Conservation (phyloP, 1,140 invertebrate species). For the Sipha flava region DNA sequence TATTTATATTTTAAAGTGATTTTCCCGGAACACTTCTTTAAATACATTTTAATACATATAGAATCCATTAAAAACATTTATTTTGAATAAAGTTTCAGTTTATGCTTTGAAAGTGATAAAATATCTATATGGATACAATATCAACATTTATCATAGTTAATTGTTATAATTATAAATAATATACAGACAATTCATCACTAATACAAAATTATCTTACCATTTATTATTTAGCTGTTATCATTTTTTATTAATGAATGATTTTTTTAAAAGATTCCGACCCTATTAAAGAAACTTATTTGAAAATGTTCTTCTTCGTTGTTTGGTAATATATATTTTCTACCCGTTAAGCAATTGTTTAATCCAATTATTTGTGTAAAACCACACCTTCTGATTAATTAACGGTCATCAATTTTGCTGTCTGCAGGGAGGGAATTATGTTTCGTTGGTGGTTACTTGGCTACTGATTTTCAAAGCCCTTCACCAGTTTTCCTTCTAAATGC, state of each 20-base stretch:
- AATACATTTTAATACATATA: too few relatives aligned
- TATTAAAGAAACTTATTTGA: not conserved
- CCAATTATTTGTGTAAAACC: constrained; percentile 33
- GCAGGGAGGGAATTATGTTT: not conserved
- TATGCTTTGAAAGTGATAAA: too few relatives aligned
- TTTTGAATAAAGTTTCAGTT: too few relatives aligned
- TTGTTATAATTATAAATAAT: too few relatives aligned
- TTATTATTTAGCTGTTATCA: too few relatives aligned
- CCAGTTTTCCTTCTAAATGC: not conserved
- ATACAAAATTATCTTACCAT: too few relatives aligned
- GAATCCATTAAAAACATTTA: too few relatives aligned
- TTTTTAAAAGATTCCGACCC: not conserved
- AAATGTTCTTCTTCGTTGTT: not conserved
- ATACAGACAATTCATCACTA: too few relatives aligned
- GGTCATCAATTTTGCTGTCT: not conserved
- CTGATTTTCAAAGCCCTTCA: not conserved
- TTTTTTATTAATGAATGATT: not conserved
- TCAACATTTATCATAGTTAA: too few relatives aligned
- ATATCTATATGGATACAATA: too few relatives aligned
- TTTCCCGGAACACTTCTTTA: too few relatives aligned
- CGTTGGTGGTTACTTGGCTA: not conserved
- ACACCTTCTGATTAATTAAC: not conserved
- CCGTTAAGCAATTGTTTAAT: not conserved
- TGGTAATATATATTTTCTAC: not conserved
- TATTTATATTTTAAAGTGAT: too few relatives aligned